phyloP scores from a whole-genome alignment of 2,797 vertebrate genomes.

The Cercopithecus neglectus region DNA sequence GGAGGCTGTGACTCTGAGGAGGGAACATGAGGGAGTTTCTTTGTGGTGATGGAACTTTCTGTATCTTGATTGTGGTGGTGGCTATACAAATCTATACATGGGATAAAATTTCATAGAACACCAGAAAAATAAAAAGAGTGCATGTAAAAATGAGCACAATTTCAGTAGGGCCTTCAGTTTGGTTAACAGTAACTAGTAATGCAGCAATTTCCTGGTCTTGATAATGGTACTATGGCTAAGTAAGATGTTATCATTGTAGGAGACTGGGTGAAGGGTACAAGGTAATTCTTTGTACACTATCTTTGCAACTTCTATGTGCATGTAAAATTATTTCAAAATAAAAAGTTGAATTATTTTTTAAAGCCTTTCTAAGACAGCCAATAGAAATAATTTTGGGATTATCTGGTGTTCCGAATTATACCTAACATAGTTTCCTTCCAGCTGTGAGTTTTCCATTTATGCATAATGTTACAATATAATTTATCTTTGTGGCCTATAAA shows the following conservation, averaged over 20 bases:
- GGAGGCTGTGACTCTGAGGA: not conserved
- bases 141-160: not conserved
- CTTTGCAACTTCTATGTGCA: not conserved
- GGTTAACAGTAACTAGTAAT: not conserved
- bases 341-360: not conserved
- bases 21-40: not conserved
- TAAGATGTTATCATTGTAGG: not conserved
- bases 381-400: not conserved
- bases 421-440: not conserved
- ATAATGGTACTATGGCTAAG: too few species aligned
- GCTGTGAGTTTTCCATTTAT: not conserved
- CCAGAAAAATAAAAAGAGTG: too few species aligned
- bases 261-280: too few species aligned
- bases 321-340: not conserved
- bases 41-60: not conserved
- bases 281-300: too few species aligned
- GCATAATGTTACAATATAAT: not conserved
- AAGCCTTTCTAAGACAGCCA: not conserved
- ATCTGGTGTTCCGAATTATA: not conserved
- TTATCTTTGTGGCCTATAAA: not conserved
- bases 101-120: too few species aligned
- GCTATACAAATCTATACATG: not conserved
- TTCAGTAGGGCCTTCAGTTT: not conserved
- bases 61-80: not conserved
- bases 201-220: not conserved